Percentiles rank a stretch among this genome's conserved stretches.
Evolutionary conservation across 2,888 invertebrate genomes (phyloP).

Genomic region (Mechanitis messenoides): DNA sequence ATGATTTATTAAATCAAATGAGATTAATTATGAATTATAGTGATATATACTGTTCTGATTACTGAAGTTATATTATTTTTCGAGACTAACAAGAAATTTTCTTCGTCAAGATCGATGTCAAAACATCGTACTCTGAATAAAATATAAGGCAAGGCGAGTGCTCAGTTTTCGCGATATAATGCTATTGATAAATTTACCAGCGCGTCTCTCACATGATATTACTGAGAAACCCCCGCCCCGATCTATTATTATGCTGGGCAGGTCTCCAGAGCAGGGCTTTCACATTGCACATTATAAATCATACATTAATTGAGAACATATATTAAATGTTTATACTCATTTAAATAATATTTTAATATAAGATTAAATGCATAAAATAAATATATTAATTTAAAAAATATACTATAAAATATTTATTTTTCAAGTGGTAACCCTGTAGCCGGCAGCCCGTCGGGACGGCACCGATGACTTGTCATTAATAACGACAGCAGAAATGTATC

Average conservation of each 20-base stretch:
- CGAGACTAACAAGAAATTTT: slow-evolving; percentile 27
- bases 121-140: slow-evolving; percentile 61
- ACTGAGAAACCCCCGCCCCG: slow-evolving; percentile 59
- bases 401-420: not conserved
- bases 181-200: slow-evolving; percentile 73
- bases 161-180: slow-evolving; percentile 60
- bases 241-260: slow-evolving; percentile 73
- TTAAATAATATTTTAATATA: too few species aligned
- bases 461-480: slow-evolving; percentile 78
- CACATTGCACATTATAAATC: slow-evolving; percentile 13
- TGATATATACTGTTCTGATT: too few species aligned
- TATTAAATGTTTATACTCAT: too few species aligned
- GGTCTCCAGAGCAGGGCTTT: slow-evolving; percentile 63
- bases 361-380: not conserved
- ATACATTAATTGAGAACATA: too few species aligned
- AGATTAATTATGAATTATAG: not conserved
- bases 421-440: slow-evolving; percentile 44
- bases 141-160: slow-evolving; percentile 56
- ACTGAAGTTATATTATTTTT: slow-evolving; percentile 16
- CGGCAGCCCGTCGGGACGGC: slow-evolving; percentile 63
- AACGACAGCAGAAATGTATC: slow-evolving; percentile 77
- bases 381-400: too few species aligned
- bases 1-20: too few species aligned
- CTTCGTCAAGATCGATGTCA: slow-evolving; percentile 54
- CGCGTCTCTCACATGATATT: slow-evolving; percentile 67